Conservation (phyloP, 2,888 invertebrate genomes). For the Andrena dorsata region DNA sequence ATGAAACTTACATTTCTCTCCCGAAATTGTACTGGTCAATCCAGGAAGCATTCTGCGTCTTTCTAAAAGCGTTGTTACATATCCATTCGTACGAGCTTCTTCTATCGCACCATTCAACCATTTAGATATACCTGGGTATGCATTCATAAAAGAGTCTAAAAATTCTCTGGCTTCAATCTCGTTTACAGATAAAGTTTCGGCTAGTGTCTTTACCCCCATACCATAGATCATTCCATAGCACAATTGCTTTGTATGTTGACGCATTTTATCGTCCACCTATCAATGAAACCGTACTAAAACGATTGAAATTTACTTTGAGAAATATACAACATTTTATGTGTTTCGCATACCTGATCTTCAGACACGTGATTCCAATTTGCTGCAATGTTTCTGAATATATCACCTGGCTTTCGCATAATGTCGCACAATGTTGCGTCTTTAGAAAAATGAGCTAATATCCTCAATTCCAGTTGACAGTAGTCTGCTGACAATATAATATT, state of each 20-base stretch:
- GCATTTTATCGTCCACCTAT: conserved; percentile 90
- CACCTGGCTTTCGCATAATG: conserved; percentile 89
- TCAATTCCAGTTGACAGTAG: conserved; percentile 97
- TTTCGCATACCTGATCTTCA: conserved; percentile 86
- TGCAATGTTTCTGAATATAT: conserved; percentile 95
- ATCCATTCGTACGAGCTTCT: conserved; percentile 90
- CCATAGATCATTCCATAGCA: conserved; percentile 99
- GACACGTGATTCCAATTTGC: conserved; percentile 92
- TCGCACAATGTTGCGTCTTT: conserved; percentile 89
- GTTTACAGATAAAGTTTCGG: conserved; percentile 91
- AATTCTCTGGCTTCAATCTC: conserved; percentile 93
- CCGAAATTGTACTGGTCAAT: conserved; percentile 88
- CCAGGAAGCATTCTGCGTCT: conserved; percentile 92
- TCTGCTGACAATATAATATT: conserved; percentile 94
- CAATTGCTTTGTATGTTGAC: conserved; percentile 95
- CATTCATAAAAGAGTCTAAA: conserved; percentile 92
- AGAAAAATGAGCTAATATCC: conserved; percentile 96
- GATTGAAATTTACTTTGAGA: background rate
- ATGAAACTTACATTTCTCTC: conserved; percentile 87
- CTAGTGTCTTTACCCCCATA: conserved; percentile 94
- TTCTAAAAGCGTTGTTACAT: conserved; percentile 93
- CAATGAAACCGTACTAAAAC: conserved; percentile 42
- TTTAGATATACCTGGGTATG: conserved; percentile 89
- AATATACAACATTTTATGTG: background rate
- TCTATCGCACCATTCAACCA: conserved; percentile 88